Percentiles rank a stretch among this genome's conserved stretches.
phyloP scores from a whole-genome alignment of 2,113 vertebrate species.

The Procavia capensis region DNA sequence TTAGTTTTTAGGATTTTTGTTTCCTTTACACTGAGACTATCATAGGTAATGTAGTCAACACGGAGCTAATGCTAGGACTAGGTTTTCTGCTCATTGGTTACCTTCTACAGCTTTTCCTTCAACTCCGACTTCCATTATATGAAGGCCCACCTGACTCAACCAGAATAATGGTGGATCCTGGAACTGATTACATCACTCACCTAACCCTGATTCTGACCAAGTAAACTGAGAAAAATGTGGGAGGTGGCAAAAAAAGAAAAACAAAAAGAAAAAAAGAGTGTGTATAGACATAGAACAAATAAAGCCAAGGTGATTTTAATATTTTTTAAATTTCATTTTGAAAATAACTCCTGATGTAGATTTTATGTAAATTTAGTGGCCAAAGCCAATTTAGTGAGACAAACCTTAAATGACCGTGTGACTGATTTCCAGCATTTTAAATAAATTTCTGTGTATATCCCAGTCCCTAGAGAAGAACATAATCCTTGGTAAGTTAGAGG shows the following conservation, averaged over 20 bases:
- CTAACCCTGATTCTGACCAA: not conserved
- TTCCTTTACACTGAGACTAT: too few relatives aligned
- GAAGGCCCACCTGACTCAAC: not conserved
- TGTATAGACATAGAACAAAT: not conserved
- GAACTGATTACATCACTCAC: not conserved
- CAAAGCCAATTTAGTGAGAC: too few relatives aligned
- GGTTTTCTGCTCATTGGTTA: not conserved
- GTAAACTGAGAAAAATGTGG: not conserved
- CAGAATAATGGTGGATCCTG: not conserved
- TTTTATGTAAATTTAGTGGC: conserved; percentile 35
- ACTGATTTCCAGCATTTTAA: conserved; percentile 61
- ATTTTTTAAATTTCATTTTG: conserved; percentile 36
- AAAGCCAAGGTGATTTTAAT: not conserved
- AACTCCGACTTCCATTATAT: not conserved
- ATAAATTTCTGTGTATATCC: conserved; percentile 39
- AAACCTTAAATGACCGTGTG: conserved; percentile 37
- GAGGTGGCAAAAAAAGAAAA: not conserved
- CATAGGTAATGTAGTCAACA: not conserved
- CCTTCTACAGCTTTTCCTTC: not conserved
- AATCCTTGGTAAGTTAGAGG: too few relatives aligned
- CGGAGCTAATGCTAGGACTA: not conserved
- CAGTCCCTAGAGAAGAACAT: too few relatives aligned
- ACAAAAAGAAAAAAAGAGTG: not conserved
- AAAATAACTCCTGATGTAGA: not conserved
- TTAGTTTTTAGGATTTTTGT: too few relatives aligned